Base-by-base conservation (phyloP, 2,888 invertebrate genomes). In the Poecilus cupreus region DNA sequence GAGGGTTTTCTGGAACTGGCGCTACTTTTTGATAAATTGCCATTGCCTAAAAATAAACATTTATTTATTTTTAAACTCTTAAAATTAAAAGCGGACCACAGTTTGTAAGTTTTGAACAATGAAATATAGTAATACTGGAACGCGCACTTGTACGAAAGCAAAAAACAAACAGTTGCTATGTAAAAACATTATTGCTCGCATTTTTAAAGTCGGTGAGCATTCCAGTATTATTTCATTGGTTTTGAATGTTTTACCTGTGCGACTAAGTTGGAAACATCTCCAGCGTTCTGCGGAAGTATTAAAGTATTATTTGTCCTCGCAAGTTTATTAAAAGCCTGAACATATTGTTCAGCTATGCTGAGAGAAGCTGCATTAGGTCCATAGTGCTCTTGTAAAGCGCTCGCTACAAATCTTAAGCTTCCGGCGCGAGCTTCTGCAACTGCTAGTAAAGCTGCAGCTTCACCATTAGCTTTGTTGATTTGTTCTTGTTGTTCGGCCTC, bases 401-500 rank as follows among this genome's bases (percentile, higher is more conserved):
- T 90, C 0, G 96, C 96, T 13, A 99, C 92, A 3, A 95, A 89
- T 85, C 92, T 91, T 26, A 99, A 92, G 3, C 98, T 96, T 77
- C 93, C 92, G 0, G 98, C 96, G 86, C 97, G 92, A 3, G 99
- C 99, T 86, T 95, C 94, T 0, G 99, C 98, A n/a, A 96, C 94
- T 0, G 96, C 94, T 13, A 97, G 87, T 89, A 98, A 93, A 0
- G 97, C 98, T 82, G 96, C 93, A 0, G 98, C 98, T 88, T 98
- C 97, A 88, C 98, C 98, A 82, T 92, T 92, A 0, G 98, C 98
- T 88, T 95, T 94, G 89, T 99, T 99, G 83, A 99, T 97, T 87
- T 97, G 95, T 89, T 99, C 98, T 86, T 96, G 94, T 85, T 95
- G 94, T 85, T 96, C 95, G 46, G 98, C 99, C 93, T 99, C 99